Evolutionary conservation across 2,113 vertebrate species (phyloP), one percentile per base, ranked within the genome.

Genomic region (Zingel zingel): DNA sequence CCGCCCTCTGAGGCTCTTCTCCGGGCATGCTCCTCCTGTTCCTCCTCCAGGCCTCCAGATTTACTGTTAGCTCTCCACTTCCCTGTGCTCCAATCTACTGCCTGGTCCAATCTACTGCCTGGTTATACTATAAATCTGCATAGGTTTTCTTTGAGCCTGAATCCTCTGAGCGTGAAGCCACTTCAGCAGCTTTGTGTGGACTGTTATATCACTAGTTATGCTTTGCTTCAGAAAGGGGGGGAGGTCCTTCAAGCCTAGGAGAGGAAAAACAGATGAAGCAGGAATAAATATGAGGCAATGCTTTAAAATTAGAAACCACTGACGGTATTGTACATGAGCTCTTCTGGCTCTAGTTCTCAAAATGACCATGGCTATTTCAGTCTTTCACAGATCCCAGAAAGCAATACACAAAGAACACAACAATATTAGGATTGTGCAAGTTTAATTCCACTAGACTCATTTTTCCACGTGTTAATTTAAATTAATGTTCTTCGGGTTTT

Each of bases 31-130:
- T 86, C 54, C 83, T 87, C 89, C 92, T 76, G 70, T 74, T 90
- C 83, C 81, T 86, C 77, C 48, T 57, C 23, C 30, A 69, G 70
- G 74, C 72, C 79, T 82, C 30, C 19, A 73, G 36, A 86, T 89
- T 90, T 91, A 91, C 89, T 87, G 86, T 90, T 54, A 89, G 74
- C 66, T 18, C 82, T 89, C 77, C 85, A 69, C 73, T 86, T 74
- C 81, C 78, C 45, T 78, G 25, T 59, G 69, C 69, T 70, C 63
- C 63, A 64, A 39, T 23, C 68, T 58, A 45, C 67, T 73, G 57
- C 62, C 43, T 6, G 72, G 48, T 70, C 63, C 63, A 64, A 39
- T 23, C 68, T 58, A 45, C 67, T 73, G 57, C 62, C 43, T 6
- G 72, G 23, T 57, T 51, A 77, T 66, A 61, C 61, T 21, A 68